Evolutionary conservation across 2,797 vertebrate species (phyloP).

Genomic region (Rachycentron canadum): DNA sequence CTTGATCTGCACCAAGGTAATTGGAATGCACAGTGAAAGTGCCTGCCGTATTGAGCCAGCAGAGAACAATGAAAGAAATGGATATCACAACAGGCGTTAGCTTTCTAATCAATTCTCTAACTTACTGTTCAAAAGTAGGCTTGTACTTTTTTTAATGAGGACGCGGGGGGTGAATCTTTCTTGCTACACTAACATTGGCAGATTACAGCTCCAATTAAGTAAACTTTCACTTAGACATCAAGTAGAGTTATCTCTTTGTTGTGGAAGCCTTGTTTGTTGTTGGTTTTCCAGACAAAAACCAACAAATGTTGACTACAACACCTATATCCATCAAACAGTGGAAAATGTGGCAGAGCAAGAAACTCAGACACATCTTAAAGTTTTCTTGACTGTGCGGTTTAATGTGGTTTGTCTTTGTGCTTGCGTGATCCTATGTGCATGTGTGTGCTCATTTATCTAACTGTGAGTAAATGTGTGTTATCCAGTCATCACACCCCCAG

Average conservation of each 20-base stretch:
- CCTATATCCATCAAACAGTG: constrained; percentile 52
- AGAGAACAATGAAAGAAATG: constrained; percentile 85
- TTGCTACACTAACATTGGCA: constrained; percentile 66
- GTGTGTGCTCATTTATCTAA: constrained; percentile 55
- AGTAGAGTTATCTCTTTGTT: constrained; percentile 65
- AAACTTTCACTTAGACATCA: constrained; percentile 76
- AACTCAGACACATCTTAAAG: constrained; percentile 32
- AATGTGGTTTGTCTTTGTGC: constrained; percentile 27
- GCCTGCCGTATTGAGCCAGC: constrained; percentile 75
- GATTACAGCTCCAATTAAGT: constrained; percentile 83
- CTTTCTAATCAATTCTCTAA: constrained; percentile 83
- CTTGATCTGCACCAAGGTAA: constrained; percentile 85
- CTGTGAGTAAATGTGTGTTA: constrained; percentile 62
- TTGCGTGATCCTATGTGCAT: constrained; percentile 20
- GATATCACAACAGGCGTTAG: constrained; percentile 80
- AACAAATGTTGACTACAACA: constrained; percentile 66
- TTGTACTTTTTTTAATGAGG: constrained; percentile 85
- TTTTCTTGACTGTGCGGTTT: constrained; percentile 30
- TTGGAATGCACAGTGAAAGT: constrained; percentile 81
- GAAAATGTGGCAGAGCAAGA: constrained; percentile 21
- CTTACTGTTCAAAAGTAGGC: constrained; percentile 81
- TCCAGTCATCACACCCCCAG: constrained; percentile 69
- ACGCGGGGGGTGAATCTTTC: constrained; percentile 60
- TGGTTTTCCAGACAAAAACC: constrained; percentile 67
- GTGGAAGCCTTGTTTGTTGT: constrained; percentile 72